Base-by-base conservation (phyloP, 2,797 vertebrate genomes). In the Sorex maritimensis region DNA sequence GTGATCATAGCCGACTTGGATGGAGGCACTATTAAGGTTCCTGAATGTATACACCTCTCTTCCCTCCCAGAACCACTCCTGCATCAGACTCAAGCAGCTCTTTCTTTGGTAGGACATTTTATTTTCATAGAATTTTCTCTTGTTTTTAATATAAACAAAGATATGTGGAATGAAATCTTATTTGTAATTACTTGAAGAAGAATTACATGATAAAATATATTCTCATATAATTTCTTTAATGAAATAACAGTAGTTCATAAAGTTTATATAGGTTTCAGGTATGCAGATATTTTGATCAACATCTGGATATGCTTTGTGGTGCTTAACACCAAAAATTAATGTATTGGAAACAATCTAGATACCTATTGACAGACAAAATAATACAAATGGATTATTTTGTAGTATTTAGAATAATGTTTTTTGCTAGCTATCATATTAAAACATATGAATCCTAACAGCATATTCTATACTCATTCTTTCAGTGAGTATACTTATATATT, bases 1-100 rank as follows among this genome's bases (percentile, higher is more conserved):
- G 99, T 99, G 96, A 99, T 99, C 95, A 99, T 99, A 97, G 99
- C 99, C 90, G 99, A 99, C 98, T 98, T 99, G 98, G 99, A 99
- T 96, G 99, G 99, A 96, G 99, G 99, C 97, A 99, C 99, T 86
- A 99, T 99, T 98, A 99, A 99, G 98, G 98, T 99, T 97, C 99
- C 99, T 21, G 99, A 99, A 98, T 99, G 99, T 97, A 99, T 99
- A 97, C 99, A 99, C 97, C 98, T 99, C 84, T 99, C 99, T 84
- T 98, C 98, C 84, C 99, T 99, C 55, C 99, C 99, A 55, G 99
- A 99, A 96, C 99, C 99, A 69, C 98, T 99, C 90, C 97, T 99
- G 11, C 98, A 99, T 94, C 99, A 99, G 95, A 99, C 99, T 55
- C 99, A 99, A 97, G 98, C 97, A 78, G 98, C 98, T 0, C 98